phyloP scores from a whole-genome alignment of 2,113 vertebrate species.

The Cryptoleucopteryx plumbea region DNA sequence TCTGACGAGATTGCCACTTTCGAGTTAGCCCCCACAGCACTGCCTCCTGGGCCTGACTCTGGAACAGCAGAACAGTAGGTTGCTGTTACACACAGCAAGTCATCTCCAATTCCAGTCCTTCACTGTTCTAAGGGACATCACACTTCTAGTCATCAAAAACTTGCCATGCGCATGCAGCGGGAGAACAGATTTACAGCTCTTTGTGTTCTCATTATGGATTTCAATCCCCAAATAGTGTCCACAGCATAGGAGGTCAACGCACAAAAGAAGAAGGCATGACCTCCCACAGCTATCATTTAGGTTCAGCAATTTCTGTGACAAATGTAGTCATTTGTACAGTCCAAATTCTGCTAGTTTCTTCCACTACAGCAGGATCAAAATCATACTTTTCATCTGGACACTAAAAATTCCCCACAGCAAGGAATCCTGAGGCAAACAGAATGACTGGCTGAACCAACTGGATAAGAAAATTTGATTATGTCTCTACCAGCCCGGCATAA shows the following conservation, averaged over 20 bases:
- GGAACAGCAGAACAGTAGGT: background rate
- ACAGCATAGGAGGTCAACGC: background rate
- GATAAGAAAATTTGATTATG: background rate
- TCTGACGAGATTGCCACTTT: background rate
- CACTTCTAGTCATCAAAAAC: background rate
- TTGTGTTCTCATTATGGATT: background rate
- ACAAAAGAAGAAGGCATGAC: background rate
- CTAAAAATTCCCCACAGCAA: slow-evolving; percentile 38
- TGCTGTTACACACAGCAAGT: background rate
- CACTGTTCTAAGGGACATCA: background rate
- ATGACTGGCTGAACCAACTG: background rate
- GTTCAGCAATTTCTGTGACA: slow-evolving; percentile 19
- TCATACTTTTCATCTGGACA: slow-evolving; percentile 15
- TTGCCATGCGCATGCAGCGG: background rate
- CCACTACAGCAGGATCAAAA: slow-evolving; percentile 27
- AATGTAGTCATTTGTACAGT: slow-evolving; percentile 11
- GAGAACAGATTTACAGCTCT: background rate
- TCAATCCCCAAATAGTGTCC: background rate
- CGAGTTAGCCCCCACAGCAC: background rate
- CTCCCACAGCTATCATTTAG: background rate
- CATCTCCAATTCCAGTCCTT: background rate
- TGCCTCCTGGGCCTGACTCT: background rate
- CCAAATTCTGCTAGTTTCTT: slow-evolving; percentile 13
- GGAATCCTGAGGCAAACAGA: background rate
- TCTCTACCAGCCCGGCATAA: background rate